A percentile compares a stretch with the other conserved stretches of the same genome.
Evolutionary conservation across 2,797 vertebrate genomes (phyloP).

Genomic region (Periophthalmus magnuspinnatus): DNA sequence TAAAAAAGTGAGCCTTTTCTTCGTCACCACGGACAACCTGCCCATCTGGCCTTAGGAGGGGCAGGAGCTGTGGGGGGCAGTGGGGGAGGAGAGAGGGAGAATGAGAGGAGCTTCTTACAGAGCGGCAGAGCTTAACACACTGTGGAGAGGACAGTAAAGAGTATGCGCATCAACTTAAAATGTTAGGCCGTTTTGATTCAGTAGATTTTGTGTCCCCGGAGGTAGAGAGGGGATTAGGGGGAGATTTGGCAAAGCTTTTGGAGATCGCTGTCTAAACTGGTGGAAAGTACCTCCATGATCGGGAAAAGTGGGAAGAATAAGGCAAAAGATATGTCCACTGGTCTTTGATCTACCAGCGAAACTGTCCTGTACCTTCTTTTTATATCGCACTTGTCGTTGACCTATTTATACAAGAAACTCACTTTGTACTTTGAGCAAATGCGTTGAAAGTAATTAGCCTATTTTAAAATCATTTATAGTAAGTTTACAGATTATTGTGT

Average conservation of each 20-base stretch:
- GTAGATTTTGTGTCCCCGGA: slow-evolving; percentile 54
- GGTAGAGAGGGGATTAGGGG: slow-evolving; percentile 70
- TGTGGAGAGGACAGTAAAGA: slow-evolving; percentile 37
- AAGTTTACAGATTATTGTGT: too few species aligned
- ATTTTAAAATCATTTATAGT: too few species aligned
- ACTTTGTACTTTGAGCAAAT: too few species aligned
- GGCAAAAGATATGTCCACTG: slow-evolving; percentile 20
- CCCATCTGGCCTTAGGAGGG: slow-evolving; percentile 45
- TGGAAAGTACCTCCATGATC: slow-evolving; percentile 51
- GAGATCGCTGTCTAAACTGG: slow-evolving; percentile 51
- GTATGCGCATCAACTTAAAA: slow-evolving; percentile 55
- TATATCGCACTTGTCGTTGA: too few species aligned
- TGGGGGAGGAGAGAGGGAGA: slow-evolving; percentile 34
- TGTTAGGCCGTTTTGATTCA: slow-evolving; percentile 59
- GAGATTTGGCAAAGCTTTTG: slow-evolving; percentile 61
- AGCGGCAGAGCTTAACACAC: slow-evolving; percentile 41
- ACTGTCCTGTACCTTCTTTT: not conserved
- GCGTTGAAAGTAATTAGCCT: too few species aligned
- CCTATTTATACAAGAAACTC: too few species aligned
- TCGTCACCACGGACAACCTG: slow-evolving; percentile 53
- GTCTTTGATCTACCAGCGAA: slow-evolving; percentile 37
- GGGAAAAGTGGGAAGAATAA: slow-evolving; percentile 11
- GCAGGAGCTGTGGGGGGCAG: slow-evolving; percentile 25
- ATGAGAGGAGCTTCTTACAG: slow-evolving; percentile 7
- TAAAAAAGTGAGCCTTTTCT: slow-evolving; percentile 42